phyloP scores from a whole-genome alignment of 2,113 vertebrate species.

The Ammodytes marinus region DNA sequence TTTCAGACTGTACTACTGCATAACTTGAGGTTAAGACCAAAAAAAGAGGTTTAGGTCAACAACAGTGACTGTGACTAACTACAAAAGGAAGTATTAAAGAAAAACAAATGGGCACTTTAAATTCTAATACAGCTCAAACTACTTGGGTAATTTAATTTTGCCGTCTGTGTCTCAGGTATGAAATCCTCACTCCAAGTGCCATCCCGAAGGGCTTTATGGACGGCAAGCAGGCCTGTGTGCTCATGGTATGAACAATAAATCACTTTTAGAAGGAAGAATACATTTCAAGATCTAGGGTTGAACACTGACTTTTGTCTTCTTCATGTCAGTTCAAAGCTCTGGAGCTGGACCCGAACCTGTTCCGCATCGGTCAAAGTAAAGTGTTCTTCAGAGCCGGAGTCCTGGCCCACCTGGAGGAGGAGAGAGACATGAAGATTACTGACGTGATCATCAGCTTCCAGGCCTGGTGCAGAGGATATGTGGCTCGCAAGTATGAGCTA shows the following conservation, averaged over 20 bases:
- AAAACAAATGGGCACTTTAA: background rate
- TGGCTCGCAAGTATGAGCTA: constrained; percentile 92
- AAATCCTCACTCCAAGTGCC: constrained; percentile 97
- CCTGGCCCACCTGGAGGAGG: constrained; percentile 97
- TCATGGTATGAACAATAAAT: constrained; percentile 89
- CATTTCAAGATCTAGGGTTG: background rate
- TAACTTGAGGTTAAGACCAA: background rate
- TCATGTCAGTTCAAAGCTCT: constrained; percentile 91
- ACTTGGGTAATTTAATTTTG: background rate
- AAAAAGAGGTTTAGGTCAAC: background rate
- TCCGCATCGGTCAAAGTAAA: constrained; percentile 97
- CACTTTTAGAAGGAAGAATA: background rate
- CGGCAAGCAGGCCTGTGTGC: constrained; percentile 95
- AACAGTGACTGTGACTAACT: background rate
- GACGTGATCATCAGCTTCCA: constrained; percentile 99
- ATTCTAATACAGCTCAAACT: background rate
- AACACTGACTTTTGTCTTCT: background rate
- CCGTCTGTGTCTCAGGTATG: constrained; percentile 86
- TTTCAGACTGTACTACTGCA: background rate
- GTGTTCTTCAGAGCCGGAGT: constrained; percentile 98
- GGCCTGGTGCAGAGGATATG: constrained; percentile 95
- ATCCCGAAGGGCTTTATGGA: constrained; percentile 99
- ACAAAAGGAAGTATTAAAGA: background rate
- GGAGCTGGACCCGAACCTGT: constrained; percentile 96
- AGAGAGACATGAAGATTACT: constrained; percentile 97